Base-by-base conservation (phyloP, 1,140 invertebrate species). In the Spodoptera frugiperda region DNA sequence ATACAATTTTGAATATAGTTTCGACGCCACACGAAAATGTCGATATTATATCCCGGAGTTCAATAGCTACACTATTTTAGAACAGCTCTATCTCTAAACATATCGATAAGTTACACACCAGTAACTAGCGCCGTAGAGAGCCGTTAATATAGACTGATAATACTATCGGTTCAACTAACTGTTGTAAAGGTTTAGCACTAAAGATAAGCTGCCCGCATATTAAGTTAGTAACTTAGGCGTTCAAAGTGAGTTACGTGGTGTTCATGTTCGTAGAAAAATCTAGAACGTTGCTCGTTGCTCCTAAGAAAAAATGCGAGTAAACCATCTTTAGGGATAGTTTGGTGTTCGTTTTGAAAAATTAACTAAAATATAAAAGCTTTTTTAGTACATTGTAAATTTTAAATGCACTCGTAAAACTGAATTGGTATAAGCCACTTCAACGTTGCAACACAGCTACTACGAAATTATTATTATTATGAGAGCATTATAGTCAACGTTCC, bases 191-290 rank as follows among this genome's bases (percentile, higher is more conserved):
- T 76, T 21, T 49, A 48, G 54, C n/a, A 76, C 59, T 79, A 71
- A 61, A 79, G 68, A 76, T 67, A 79, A 73, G 44, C 73, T 57
- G 15, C 78, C 74, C 74, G 74, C 73, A 72, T 79, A 46, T 72
- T 71, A 65, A 55, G 59, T 51, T 54, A 65, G n/a, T 9, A 63
- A 51, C 21, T 54, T 39, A 19, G 49, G 51, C 30, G 44, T 21
- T 71, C 8, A 5, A 19, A 71, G 51, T 21, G 33, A 71, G 15
- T 71, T 55, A 17, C 17, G 11, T 25, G 53, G 46, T 71, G n/a
- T 54, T 55, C 59, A 44, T 63, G 59, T 63, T 63, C 11, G 33
- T 44, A 44, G n/a, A 44, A 44, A 63, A 63, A 63, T 33, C 2
- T 10, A 9, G 33, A 17, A 30, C 14, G 11, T 30, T 30, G 1